phyloP scores from a whole-genome alignment of 2,797 vertebrate species.

The Chloroceryle inda region DNA sequence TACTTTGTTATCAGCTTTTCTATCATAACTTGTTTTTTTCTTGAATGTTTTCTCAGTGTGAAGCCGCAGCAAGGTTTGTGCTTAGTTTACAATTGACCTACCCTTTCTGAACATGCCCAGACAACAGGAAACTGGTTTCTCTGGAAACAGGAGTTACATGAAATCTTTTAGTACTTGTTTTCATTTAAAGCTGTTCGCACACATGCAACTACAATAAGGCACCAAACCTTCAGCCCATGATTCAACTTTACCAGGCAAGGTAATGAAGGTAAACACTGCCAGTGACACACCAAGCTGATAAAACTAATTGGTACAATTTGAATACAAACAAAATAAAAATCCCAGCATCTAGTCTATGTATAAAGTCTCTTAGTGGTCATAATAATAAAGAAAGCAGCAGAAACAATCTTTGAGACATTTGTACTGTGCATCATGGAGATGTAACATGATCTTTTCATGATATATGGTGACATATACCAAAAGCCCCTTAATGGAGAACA shows the following conservation, averaged over 20 bases:
- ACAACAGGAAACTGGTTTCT: conserved; percentile 81
- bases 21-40: conserved; percentile 9
- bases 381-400: not conserved
- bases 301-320: not conserved
- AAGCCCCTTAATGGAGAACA: not conserved
- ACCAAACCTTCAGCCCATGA: conserved; percentile 57
- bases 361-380: not conserved
- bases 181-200: conserved; percentile 77
- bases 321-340: conserved; percentile 9
- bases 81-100: conserved; percentile 64
- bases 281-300: conserved; percentile 15
- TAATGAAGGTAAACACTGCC: conserved; percentile 23
- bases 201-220: conserved; percentile 67
- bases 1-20: conserved; percentile 57
- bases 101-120: conserved; percentile 76
- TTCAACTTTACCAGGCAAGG: conserved; percentile 68
- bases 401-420: not conserved
- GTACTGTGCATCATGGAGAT: not conserved
- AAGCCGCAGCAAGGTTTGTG: conserved; percentile 68
- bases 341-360: not conserved
- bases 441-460: not conserved
- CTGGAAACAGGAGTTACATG: conserved; percentile 79
- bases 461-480: not conserved
- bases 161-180: conserved; percentile 65
- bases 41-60: conserved; percentile 48